Evolutionary conservation across 2,797 vertebrate species (phyloP).

Genomic region (Paratrypauchen microcephalus): DNA sequence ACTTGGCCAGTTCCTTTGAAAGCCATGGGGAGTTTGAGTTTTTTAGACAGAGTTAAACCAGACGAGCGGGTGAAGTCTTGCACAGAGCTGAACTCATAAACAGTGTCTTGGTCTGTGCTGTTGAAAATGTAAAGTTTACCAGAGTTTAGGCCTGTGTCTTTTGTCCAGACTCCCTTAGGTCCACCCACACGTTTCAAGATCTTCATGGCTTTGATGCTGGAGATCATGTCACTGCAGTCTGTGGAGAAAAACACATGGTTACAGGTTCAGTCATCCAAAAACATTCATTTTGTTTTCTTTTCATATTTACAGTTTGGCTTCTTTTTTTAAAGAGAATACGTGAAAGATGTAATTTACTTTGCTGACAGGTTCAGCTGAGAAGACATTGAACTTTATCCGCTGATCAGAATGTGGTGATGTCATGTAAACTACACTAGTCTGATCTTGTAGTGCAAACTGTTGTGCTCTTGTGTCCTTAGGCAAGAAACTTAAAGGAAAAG

Average conservation of each 20-base stretch:
- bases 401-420: too few relatives aligned
- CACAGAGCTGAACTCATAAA: conserved; percentile 84
- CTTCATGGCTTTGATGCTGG: conserved; percentile 94
- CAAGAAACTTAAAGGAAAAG: too few relatives aligned
- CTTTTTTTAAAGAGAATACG: too few relatives aligned
- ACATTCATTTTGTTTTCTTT: too few relatives aligned
- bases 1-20: conserved; percentile 92
- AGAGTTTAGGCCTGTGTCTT: conserved; percentile 75
- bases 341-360: too few relatives aligned
- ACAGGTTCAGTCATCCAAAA: too few relatives aligned
- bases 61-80: conserved; percentile 87
- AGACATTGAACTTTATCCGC: too few relatives aligned
- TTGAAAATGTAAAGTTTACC: conserved; percentile 93
- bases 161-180: conserved; percentile 89
- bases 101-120: conserved; percentile 82
- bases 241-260: conserved; percentile 19
- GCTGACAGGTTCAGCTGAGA: too few relatives aligned
- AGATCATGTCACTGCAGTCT: conserved; percentile 95
- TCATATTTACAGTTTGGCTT: too few relatives aligned
- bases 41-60: conserved; percentile 79
- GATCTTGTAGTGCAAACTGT: too few relatives aligned
- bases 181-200: conserved; percentile 90
- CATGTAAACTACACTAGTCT: too few relatives aligned
- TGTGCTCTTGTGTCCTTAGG: too few relatives aligned
- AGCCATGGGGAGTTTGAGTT: conserved; percentile 84